Percentiles rank a stretch among this genome's conserved stretches.
phyloP scores from a whole-genome alignment of 1,140 invertebrate species.

The Battus philenor region DNA sequence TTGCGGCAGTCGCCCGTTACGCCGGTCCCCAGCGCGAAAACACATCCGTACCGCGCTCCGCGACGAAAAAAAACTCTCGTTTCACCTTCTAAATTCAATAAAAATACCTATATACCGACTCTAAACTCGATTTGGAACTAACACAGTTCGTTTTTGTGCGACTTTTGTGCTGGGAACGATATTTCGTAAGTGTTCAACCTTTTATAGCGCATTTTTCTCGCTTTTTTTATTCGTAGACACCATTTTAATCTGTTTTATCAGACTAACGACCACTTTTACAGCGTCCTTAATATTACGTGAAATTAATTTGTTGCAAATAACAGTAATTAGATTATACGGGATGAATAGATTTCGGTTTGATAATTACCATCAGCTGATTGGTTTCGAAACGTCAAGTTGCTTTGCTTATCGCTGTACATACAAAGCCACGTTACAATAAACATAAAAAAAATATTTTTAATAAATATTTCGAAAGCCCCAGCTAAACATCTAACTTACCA shows the following conservation, averaged over 20 bases:
- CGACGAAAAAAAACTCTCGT: slow-evolving; percentile 43
- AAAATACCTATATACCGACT: slow-evolving; percentile 16
- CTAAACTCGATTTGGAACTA: slow-evolving; percentile 24
- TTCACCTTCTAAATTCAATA: slow-evolving; percentile 39
- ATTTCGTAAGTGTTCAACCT: slow-evolving; percentile 54
- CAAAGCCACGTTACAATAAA: no score
- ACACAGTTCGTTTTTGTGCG: slow-evolving; percentile 32
- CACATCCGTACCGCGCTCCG: slow-evolving; percentile 57
- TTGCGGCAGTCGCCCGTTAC: slow-evolving; percentile 67
- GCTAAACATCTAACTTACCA: slow-evolving; percentile 39
- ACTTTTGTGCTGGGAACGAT: slow-evolving; percentile 45
- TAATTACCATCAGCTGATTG: slow-evolving; percentile 51
- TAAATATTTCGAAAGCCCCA: slow-evolving; percentile 11
- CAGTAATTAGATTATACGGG: slow-evolving; percentile 16
- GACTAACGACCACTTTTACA: slow-evolving; percentile 23
- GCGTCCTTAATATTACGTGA: slow-evolving; percentile 16
- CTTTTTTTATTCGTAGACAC: slow-evolving; percentile 30
- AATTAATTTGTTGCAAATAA: slow-evolving; percentile 9
- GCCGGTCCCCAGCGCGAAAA: slow-evolving; percentile 71
- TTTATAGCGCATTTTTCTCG: slow-evolving; percentile 7
- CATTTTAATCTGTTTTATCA: slow-evolving; percentile 42
- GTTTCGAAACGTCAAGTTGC: slow-evolving; percentile 38
- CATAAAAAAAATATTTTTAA: slow-evolving; percentile 11
- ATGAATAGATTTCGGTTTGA: slow-evolving; percentile 17
- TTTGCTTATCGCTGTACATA: not conserved